These are phyloP conservation scores for Astropecten irregularis DNA, from an alignment of 53 echinoderm and acorn worm genomes.

Conservation along the genomic window DNA sequence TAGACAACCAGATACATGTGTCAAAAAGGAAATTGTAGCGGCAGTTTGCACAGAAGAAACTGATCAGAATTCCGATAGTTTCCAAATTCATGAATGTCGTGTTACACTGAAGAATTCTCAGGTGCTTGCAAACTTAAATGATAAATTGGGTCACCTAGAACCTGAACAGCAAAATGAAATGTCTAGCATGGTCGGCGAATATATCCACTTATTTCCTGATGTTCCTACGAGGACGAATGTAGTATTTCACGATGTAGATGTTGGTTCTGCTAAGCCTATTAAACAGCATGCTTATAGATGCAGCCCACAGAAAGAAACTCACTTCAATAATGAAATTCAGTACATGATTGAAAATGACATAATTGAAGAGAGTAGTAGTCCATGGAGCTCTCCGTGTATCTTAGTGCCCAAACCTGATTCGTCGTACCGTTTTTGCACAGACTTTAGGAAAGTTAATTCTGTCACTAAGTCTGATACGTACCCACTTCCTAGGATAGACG, in stretches of 20 bases:
- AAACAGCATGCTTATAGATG: conserved; percentile 71
- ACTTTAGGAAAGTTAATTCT: conserved; percentile 70
- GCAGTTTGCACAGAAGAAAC: no score
- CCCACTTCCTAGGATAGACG: conserved; percentile 55
- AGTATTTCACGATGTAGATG: conserved; percentile 55
- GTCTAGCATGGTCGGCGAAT: background rate
- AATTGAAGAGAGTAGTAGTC: conserved; percentile 36
- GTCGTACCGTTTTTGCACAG: conserved; percentile 55
- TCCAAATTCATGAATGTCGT: no score
- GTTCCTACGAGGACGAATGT: conserved; percentile 26
- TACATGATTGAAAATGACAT: conserved; percentile 27
- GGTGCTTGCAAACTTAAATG: conserved; percentile 31
- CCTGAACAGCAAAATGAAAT: conserved; percentile 25
- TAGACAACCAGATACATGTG: background rate
- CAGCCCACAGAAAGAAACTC: conserved; percentile 50
- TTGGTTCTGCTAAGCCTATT: conserved; percentile 43
- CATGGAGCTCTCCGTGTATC: conserved; percentile 46
- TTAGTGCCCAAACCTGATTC: conserved; percentile 19
- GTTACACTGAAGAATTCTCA: conserved; percentile 45
- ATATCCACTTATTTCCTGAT: conserved; percentile 58
- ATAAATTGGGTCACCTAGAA: conserved; percentile 45
- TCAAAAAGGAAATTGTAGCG: background rate
- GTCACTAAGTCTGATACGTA: conserved; percentile 56
- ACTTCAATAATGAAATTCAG: background rate
- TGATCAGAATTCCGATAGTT: no score